A percentile compares a stretch with the other conserved stretches of the same genome.
Evolutionary conservation across 2,797 vertebrate species (phyloP).

Genomic region (Micropoecilia bifurca): DNA sequence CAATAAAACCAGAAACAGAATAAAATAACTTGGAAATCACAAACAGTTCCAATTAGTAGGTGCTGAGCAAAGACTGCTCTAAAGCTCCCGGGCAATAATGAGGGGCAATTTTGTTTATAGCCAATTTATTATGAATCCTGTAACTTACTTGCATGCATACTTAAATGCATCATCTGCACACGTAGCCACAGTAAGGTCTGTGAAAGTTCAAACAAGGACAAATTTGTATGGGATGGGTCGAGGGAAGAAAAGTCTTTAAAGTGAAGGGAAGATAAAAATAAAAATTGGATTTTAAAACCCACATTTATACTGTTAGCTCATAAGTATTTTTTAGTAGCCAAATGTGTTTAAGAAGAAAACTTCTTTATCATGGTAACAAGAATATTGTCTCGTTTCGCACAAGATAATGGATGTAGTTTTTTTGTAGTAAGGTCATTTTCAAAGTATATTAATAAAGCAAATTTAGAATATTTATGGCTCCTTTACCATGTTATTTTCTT

Average conservation of each 20-base stretch:
- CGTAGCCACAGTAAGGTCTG: background rate
- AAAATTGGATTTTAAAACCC: background rate
- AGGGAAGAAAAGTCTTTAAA: background rate
- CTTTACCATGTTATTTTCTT: background rate
- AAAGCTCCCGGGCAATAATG: background rate
- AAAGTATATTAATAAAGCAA: background rate
- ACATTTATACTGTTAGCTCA: background rate
- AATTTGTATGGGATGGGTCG: too few relatives aligned
- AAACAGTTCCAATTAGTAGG: background rate
- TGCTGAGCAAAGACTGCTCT: background rate
- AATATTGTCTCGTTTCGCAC: background rate
- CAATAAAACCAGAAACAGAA: background rate
- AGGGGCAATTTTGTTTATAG: background rate
- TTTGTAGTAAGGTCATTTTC: background rate
- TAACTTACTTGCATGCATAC: background rate
- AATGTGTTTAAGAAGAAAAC: background rate
- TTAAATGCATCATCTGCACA: background rate
- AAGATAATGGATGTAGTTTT: too few relatives aligned
- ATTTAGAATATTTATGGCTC: background rate
- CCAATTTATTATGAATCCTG: background rate
- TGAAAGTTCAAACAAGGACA: too few relatives aligned
- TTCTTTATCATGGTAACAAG: background rate
- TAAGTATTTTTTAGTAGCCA: background rate
- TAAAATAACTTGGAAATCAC: constrained; percentile 1
- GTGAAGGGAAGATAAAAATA: background rate